These are phyloP conservation scores for Peucedramus taeniatus DNA, from an alignment of 2,113 vertebrate genomes.

Conservation along the genomic window DNA sequence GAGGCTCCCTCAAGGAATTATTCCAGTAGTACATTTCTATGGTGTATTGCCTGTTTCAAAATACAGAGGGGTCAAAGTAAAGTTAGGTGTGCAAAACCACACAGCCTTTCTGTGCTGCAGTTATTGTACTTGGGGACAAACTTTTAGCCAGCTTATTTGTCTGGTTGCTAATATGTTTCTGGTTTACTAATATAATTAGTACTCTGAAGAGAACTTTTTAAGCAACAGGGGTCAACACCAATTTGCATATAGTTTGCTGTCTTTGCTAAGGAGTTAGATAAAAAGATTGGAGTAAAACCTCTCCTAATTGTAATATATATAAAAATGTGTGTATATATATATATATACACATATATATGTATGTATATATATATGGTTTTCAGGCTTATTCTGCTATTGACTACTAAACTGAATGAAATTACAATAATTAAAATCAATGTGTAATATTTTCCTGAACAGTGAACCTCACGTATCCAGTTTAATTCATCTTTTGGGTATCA, in stretches of 20 bases:
- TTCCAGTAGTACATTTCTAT: constrained; percentile 85
- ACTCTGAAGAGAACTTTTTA: background rate
- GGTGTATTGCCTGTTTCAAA: constrained; percentile 71
- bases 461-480: background rate
- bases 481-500: background rate
- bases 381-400: background rate
- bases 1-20: constrained; percentile 69
- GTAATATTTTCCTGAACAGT: background rate
- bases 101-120: background rate
- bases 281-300: background rate
- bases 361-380: background rate
- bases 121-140: background rate
- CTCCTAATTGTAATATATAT: background rate
- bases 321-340: background rate
- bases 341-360: background rate
- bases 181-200: background rate
- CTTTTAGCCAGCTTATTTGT: background rate
- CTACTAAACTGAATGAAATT: background rate
- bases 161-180: background rate
- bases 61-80: background rate
- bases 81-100: background rate
- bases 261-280: background rate
- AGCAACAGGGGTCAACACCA: background rate
- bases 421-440: background rate
- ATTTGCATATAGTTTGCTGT: background rate